Evolutionary conservation across 2,797 vertebrate genomes (phyloP).

Genomic region (Tiaroga cobitis): DNA sequence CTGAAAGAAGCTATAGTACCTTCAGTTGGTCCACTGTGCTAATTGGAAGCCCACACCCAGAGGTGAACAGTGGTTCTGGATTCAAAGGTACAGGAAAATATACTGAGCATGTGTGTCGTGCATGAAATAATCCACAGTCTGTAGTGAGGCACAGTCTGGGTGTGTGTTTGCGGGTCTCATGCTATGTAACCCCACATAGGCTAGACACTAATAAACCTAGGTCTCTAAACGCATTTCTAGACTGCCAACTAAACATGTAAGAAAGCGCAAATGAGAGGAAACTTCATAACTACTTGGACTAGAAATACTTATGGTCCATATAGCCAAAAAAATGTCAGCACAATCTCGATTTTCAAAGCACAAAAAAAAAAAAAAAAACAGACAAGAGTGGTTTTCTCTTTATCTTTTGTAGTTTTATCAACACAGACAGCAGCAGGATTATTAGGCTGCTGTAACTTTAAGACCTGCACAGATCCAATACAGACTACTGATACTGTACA

Average conservation of each 20-base stretch:
- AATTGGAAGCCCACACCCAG: constrained; percentile 65
- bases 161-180: neutral
- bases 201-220: constrained; percentile 3
- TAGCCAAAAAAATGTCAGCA: neutral
- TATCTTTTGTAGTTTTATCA: no score
- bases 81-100: constrained; percentile 43
- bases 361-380: no score
- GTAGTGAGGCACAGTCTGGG: neutral
- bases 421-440: no score
- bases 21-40: constrained; percentile 54
- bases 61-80: constrained; percentile 56
- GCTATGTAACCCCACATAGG: neutral
- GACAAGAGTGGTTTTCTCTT: no score
- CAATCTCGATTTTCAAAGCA: neutral
- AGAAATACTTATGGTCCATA: neutral
- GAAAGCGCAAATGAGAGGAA: neutral
- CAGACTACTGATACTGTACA: no score
- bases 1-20: constrained; percentile 71
- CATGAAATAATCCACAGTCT: constrained; percentile 24
- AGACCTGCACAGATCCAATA: no score
- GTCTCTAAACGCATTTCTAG: constrained; percentile 1
- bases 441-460: no score
- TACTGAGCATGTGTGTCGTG: neutral
- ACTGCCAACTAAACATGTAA: neutral
- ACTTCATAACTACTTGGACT: neutral